A percentile compares a stretch with the other conserved stretches of the same genome.
Conservation (phyloP, 2,113 vertebrate species). For the Montifringilla adamsi region DNA sequence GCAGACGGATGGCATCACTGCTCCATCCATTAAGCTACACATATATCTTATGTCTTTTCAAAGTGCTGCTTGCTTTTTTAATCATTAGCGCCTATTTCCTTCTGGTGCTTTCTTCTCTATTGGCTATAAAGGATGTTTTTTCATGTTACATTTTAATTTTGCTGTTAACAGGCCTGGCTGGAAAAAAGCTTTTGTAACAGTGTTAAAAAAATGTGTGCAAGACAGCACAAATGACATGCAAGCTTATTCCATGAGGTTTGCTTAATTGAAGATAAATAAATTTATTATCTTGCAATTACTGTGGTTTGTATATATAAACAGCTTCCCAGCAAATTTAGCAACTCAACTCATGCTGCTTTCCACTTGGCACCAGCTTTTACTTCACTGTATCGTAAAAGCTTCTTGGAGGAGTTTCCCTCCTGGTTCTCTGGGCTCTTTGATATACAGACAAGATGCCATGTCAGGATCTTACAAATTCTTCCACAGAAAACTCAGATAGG, state of each 20-base stretch:
- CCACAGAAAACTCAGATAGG: background rate
- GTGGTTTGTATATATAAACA: background rate
- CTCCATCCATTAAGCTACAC: background rate
- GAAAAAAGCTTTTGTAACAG: background rate
- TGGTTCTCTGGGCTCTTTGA: background rate
- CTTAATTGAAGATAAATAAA: conserved; percentile 25
- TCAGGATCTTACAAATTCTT: background rate
- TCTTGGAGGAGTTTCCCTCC: background rate
- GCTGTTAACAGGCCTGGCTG: background rate
- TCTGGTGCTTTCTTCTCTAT: background rate
- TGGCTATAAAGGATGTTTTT: background rate
- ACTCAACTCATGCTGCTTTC: background rate
- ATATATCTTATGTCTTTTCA: background rate
- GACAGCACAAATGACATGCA: background rate
- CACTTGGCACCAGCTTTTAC: background rate
- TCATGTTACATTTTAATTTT: background rate
- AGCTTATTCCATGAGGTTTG: background rate
- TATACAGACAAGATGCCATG: background rate
- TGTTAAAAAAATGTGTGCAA: background rate
- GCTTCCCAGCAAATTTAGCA: background rate
- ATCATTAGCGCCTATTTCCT: background rate
- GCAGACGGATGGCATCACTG: background rate
- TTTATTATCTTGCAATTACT: conserved; percentile 22
- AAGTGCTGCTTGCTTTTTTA: background rate
- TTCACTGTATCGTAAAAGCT: background rate